phyloP scores from a whole-genome alignment of 2,113 vertebrate genomes.

The Lophius piscatorius region DNA sequence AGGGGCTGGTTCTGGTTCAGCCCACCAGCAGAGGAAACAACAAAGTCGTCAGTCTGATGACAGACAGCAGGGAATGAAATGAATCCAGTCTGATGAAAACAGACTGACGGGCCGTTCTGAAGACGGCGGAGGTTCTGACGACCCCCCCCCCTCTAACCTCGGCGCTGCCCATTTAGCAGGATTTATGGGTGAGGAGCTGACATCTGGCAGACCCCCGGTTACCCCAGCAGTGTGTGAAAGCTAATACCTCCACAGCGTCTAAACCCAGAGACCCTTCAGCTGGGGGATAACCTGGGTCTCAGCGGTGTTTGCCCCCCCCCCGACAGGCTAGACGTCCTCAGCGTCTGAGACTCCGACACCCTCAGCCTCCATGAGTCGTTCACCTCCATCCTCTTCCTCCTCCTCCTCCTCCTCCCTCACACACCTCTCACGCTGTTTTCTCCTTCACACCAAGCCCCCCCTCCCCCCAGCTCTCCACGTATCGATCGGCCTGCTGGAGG shows the following conservation, averaged over 20 bases:
- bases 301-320: slow-evolving; percentile 46
- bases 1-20: too few relatives aligned
- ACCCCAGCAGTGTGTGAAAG: slow-evolving; percentile 78
- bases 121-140: slow-evolving; percentile 63
- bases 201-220: slow-evolving; percentile 77
- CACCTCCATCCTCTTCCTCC: background rate
- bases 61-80: slow-evolving; percentile 29
- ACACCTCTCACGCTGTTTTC: slow-evolving; percentile 8
- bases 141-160: slow-evolving; percentile 36
- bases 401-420: slow-evolving; percentile 2
- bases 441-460: background rate
- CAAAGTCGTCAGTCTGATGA: slow-evolving; percentile 39
- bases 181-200: slow-evolving; percentile 75
- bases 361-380: slow-evolving; percentile 10
- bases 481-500: slow-evolving; percentile 69
- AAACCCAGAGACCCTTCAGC: slow-evolving; percentile 74
- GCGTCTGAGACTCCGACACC: slow-evolving; percentile 54
- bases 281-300: slow-evolving; percentile 73
- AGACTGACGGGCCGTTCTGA: slow-evolving; percentile 14
- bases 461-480: slow-evolving; percentile 19
- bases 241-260: slow-evolving; percentile 77
- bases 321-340: slow-evolving; percentile 62
- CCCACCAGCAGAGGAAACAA: slow-evolving; percentile 44
- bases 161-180: slow-evolving; percentile 76
- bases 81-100: slow-evolving; percentile 47